These are phyloP conservation scores for Darevskia mixta DNA, from an alignment of 2,797 vertebrate genomes.

Conservation along the genomic window DNA sequence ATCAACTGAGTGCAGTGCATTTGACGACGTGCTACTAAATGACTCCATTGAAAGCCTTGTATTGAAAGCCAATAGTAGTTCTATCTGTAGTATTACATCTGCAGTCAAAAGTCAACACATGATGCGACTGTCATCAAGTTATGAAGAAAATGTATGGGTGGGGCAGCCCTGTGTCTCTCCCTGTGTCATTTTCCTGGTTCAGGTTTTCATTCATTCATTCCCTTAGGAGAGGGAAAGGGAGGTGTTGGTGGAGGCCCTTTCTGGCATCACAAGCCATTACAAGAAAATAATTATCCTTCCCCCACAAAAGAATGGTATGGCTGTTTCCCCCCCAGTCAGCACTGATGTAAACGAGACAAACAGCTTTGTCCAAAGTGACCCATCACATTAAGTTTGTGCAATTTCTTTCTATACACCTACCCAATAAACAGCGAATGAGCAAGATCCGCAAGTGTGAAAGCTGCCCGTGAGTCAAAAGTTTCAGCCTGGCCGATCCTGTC, in stretches of 20 bases:
- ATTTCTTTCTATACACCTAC: fast-evolving
- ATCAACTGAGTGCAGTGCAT: background rate
- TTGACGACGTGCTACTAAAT: background rate
- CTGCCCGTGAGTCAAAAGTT: fast-evolving
- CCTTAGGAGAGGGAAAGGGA: background rate
- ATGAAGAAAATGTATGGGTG: too few relatives aligned
- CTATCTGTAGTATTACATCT: too few relatives aligned
- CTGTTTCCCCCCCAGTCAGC: background rate
- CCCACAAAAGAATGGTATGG: background rate
- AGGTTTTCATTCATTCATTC: background rate
- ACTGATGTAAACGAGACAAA: background rate
- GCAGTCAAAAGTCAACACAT: background rate
- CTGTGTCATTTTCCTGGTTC: background rate
- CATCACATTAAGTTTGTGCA: background rate
- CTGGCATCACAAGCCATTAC: background rate
- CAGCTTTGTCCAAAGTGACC: background rate
- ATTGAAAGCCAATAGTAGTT: background rate
- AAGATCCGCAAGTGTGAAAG: background rate
- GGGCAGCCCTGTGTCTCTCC: too few relatives aligned
- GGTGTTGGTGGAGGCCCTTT: background rate
- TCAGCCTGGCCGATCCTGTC: background rate
- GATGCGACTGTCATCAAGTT: background rate
- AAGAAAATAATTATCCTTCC: too few relatives aligned
- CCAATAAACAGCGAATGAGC: background rate
- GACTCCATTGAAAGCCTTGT: background rate